These are phyloP conservation scores for Monarcha castaneiventris DNA, from an alignment of 2,113 vertebrate species.

Conservation along the genomic window DNA sequence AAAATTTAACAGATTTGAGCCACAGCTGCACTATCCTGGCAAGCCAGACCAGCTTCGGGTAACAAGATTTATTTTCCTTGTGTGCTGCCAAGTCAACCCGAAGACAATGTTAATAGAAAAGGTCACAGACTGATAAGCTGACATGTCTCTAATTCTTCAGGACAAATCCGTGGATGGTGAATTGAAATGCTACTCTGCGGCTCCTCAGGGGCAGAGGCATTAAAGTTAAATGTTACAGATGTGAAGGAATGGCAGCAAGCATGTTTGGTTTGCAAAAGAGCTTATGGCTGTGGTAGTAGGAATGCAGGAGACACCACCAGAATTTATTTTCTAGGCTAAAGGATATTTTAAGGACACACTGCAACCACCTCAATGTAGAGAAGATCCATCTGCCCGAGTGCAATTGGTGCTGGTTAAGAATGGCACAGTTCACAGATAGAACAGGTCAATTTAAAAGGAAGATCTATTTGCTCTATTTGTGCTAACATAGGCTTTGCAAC, in stretches of 20 bases:
- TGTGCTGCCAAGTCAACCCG: conserved; percentile 58
- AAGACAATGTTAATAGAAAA: conserved; percentile 75
- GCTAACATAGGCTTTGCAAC: background rate
- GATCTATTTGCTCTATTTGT: background rate
- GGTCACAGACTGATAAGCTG: conserved; percentile 70
- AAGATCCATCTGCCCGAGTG: background rate
- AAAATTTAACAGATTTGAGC: conserved; percentile 49
- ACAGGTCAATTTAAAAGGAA: background rate
- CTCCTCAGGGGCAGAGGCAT: conserved; percentile 63
- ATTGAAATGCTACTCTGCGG: conserved; percentile 63
- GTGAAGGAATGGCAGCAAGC: conserved; percentile 50
- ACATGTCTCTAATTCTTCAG: conserved; percentile 63
- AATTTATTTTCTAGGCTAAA: conserved; percentile 61
- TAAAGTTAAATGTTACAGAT: conserved; percentile 74
- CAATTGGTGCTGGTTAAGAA: background rate
- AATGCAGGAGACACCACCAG: background rate
- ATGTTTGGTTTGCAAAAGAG: conserved; percentile 59
- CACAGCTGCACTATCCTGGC: background rate
- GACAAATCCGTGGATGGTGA: background rate
- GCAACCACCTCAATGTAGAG: background rate
- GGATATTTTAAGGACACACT: conserved; percentile 37
- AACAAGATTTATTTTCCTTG: conserved; percentile 70
- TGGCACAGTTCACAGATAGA: background rate
- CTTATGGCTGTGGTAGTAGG: conserved; percentile 1
- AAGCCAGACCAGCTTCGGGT: conserved; percentile 4